A percentile compares a stretch with the other conserved stretches of the same genome.
phyloP scores from a whole-genome alignment of 2,797 vertebrate species.

The Anguilla pacifica region DNA sequence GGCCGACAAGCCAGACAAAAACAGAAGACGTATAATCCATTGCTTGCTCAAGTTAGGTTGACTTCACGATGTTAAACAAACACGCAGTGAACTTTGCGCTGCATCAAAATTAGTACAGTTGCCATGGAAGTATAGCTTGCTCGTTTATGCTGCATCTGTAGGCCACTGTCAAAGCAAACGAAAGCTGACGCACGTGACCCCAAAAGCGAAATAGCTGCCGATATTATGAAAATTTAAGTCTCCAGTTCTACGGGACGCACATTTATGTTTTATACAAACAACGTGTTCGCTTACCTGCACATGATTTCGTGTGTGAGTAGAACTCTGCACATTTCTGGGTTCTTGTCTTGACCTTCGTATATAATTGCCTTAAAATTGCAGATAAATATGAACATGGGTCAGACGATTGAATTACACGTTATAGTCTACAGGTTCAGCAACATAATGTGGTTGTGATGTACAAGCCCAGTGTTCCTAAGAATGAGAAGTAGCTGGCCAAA shows the following conservation, averaged over 20 bases:
- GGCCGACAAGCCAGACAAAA: neutral
- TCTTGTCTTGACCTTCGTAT: conserved; percentile 98
- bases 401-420: neutral
- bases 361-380: conserved; percentile 86
- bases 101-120: neutral
- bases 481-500: neutral
- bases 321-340: conserved; percentile 98
- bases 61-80: neutral
- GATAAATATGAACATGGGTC: conserved; percentile 27
- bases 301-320: conserved; percentile 95
- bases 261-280: neutral
- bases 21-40: neutral
- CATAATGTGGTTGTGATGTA: neutral
- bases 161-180: neutral
- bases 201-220: neutral
- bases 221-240: neutral
- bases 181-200: neutral
- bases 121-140: neutral
- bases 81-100: neutral
- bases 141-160: neutral
- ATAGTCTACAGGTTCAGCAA: neutral
- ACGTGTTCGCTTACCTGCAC: conserved; percentile 87
- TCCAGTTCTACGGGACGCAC: neutral
- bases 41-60: neutral
- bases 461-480: neutral